phyloP scores from a whole-genome alignment of 2,888 invertebrate genomes.

The Tipula confusa region DNA sequence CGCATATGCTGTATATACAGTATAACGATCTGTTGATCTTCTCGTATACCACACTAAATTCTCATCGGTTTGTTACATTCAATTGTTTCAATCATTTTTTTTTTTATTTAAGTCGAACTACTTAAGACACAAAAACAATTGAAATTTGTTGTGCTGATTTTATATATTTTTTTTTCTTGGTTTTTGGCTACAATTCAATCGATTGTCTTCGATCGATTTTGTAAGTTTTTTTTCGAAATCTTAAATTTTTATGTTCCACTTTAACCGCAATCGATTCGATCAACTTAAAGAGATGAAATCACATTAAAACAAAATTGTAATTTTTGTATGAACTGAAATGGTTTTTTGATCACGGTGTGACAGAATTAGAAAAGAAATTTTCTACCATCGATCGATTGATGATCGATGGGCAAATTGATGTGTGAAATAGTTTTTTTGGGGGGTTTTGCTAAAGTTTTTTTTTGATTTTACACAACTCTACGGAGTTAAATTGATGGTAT shows the following conservation, averaged over 20 bases:
- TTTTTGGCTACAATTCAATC: not conserved
- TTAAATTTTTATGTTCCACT: not conserved
- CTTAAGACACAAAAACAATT: constrained; percentile 14
- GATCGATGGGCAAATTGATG: not conserved
- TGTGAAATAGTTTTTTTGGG: not conserved
- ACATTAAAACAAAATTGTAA: not conserved
- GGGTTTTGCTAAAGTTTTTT: too few relatives aligned
- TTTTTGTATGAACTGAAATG: not conserved
- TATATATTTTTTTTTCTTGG: too few relatives aligned
- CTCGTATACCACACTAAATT: not conserved
- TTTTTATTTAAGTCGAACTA: constrained; percentile 12
- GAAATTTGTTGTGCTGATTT: constrained; percentile 21
- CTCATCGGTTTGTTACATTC: not conserved
- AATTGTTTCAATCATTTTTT: constrained; percentile 25
- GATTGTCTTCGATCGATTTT: constrained; percentile 20
- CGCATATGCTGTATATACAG: not conserved
- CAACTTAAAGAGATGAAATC: constrained; percentile 5
- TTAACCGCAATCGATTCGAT: constrained; percentile 16
- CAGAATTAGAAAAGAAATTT: not conserved
- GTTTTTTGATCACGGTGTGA: not conserved
- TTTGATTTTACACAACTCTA: too few relatives aligned
- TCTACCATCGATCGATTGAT: not conserved
- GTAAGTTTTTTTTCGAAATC: not conserved
- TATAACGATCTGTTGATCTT: not conserved
- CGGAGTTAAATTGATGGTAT: too few relatives aligned